phyloP scores from a whole-genome alignment of 2,113 vertebrate genomes.

The Serinus canaria region DNA sequence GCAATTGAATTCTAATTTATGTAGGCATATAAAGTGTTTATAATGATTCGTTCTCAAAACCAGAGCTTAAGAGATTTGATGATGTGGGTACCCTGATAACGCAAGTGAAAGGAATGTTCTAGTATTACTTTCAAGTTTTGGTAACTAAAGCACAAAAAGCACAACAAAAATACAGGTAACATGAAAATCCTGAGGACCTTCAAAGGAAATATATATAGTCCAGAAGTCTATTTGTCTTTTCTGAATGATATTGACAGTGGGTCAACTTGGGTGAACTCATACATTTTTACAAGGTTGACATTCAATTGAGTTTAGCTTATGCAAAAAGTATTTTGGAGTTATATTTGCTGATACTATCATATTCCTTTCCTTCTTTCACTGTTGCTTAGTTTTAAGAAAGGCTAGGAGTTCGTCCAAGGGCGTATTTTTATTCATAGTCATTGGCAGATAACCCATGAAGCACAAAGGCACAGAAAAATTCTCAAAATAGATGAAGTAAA shows the following conservation, averaged over 20 bases:
- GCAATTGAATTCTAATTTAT: not conserved
- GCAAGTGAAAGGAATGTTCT: not conserved
- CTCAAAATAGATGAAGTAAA: not conserved
- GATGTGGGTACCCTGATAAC: not conserved
- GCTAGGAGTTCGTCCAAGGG: slow-evolving; percentile 20
- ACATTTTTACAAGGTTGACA: slow-evolving; percentile 58
- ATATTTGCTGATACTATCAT: slow-evolving; percentile 43
- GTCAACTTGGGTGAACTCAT: slow-evolving; percentile 41
- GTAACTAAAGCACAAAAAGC: not conserved
- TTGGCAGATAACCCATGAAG: not conserved
- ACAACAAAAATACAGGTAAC: not conserved
- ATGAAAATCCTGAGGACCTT: not conserved
- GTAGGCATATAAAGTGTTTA: not conserved
- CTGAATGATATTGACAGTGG: slow-evolving; percentile 44
- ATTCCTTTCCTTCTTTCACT: slow-evolving; percentile 35
- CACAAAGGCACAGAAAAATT: not conserved
- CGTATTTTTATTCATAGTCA: slow-evolving; percentile 32
- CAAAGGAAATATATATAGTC: not conserved
- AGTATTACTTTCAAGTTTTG: not conserved
- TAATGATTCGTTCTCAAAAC: not conserved
- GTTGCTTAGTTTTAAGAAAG: slow-evolving; percentile 21
- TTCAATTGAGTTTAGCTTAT: slow-evolving; percentile 41
- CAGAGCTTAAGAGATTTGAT: not conserved
- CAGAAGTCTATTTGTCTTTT: slow-evolving; percentile 31
- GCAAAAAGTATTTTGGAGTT: slow-evolving; percentile 30